Percentiles rank a stretch among this genome's conserved stretches.
These are phyloP conservation scores for Taeniopygia guttata DNA, from an alignment of 2,797 vertebrate species.

Conservation along the genomic window DNA sequence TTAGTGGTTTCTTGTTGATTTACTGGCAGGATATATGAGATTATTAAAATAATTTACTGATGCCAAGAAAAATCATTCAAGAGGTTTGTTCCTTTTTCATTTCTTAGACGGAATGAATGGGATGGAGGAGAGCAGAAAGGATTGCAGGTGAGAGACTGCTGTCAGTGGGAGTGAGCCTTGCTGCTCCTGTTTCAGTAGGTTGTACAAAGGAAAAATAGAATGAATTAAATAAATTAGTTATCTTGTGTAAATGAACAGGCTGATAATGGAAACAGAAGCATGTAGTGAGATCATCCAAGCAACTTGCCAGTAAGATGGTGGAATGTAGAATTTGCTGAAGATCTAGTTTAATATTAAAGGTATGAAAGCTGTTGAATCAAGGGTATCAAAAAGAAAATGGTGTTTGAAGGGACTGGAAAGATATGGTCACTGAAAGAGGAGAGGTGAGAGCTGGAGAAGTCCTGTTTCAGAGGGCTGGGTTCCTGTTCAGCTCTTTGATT, in stretches of 20 bases:
- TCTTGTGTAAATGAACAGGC: not conserved
- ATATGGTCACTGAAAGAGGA: not conserved
- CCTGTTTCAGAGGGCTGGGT: not conserved
- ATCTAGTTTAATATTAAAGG: not conserved
- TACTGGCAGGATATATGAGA: not conserved
- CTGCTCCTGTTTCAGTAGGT: not conserved
- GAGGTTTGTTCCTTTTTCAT: not conserved
- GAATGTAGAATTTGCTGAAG: not conserved
- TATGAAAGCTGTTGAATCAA: not conserved
- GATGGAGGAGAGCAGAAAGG: not conserved
- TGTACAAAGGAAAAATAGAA: not conserved
- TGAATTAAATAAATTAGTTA: not conserved
- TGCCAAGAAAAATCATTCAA: not conserved
- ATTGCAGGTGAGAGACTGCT: not conserved
- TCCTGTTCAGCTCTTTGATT: not conserved
- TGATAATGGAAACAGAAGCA: not conserved
- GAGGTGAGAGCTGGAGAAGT: not conserved
- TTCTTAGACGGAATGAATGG: not conserved
- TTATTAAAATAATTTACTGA: not conserved
- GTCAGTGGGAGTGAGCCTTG: not conserved
- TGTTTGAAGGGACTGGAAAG: not conserved
- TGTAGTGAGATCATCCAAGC: rapidly evolving
- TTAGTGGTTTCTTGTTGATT: not conserved
- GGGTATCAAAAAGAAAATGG: not conserved
- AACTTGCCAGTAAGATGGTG: not conserved